Base-by-base conservation (phyloP, 2,888 invertebrate genomes). In the Punctoribates punctum region DNA sequence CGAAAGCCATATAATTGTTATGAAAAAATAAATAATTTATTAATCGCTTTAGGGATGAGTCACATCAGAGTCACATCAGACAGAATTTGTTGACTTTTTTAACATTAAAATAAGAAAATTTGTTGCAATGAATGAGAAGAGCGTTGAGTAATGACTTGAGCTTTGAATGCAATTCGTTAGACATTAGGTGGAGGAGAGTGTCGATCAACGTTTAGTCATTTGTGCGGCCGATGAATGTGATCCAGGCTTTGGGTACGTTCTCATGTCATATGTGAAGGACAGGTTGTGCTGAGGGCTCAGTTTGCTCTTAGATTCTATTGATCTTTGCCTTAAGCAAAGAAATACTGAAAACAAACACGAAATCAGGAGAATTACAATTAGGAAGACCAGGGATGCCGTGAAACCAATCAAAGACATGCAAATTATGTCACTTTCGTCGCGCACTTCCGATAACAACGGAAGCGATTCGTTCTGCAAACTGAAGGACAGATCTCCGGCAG, bases 331-430 rank as follows among this genome's bases (percentile, higher is more conserved):
- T 67, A 94, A 87, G 84, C 92, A 94, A 23, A 95, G 87, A 81
- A 94, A 90, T 27, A 93, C 91, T 73, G 94, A 94, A 79, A 94
- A 88, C 46, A 93, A 86, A 83, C 94, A 95, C 13, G 94, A 93
- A 77, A 91, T 89, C 76, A 94, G 86, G 80, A 95, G 86, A 74
- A 94, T 91, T 75, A 90, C 91, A 77, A 95, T 87, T 29, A 95
- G 87, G 70, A 94, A 88, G 73, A 94, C 89, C 38, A 95, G 86
- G 38, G 93, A 92, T 46, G 92, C 91, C 54, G 93, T 91, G 82
- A 95, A 95, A 15, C 94, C 93, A n/a, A 93, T 91, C 5, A 94
- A 94, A 0, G 94, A 94, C 93, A 95, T 94, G 84, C 94, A 95
- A 79, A 95, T 93, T 78, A 93, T 86, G 27, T 89, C 89, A 9